Evolutionary conservation across 2,888 invertebrate genomes (phyloP).

Genomic region (Caenorhabditis drosophilae): DNA sequence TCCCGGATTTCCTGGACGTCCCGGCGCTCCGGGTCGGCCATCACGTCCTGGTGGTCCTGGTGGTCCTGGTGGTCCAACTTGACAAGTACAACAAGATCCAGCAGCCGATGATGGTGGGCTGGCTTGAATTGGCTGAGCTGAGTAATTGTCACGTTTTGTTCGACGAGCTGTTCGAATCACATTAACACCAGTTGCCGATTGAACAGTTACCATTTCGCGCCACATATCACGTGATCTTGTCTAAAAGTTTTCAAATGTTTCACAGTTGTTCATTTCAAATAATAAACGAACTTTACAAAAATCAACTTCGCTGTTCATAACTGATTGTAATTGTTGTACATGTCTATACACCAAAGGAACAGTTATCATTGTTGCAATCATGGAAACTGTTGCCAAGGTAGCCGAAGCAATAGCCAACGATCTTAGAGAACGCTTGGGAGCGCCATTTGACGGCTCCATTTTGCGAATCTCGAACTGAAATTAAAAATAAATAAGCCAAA

Average conservation of each 20-base stretch:
- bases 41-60: slow-evolving; percentile 59
- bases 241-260: slow-evolving; percentile 27
- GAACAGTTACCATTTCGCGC: slow-evolving; percentile 68
- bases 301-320: slow-evolving; percentile 69
- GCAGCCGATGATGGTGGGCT: slow-evolving; percentile 46
- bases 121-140: slow-evolving; percentile 46
- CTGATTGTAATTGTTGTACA: slow-evolving; percentile 67
- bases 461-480: no score
- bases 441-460: slow-evolving; percentile 34
- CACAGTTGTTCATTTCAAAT: slow-evolving; percentile 1
- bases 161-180: slow-evolving; percentile 39
- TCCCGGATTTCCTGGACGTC: slow-evolving; percentile 58
- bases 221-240: slow-evolving; percentile 69
- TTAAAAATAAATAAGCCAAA: slow-evolving; percentile 1
- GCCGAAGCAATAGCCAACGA: slow-evolving; percentile 67
- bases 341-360: slow-evolving; percentile 69
- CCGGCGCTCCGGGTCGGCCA: slow-evolving; percentile 63
- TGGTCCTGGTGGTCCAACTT: slow-evolving; percentile 58
- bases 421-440: slow-evolving; percentile 55
- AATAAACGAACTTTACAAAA: slow-evolving; percentile 64
- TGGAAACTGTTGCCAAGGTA: slow-evolving; percentile 61
- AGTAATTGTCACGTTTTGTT: slow-evolving; percentile 41
- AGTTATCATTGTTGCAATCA: slow-evolving; percentile 66
- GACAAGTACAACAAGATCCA: slow-evolving; percentile 66
- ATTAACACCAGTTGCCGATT: slow-evolving; percentile 55